phyloP scores from a whole-genome alignment of 2,888 invertebrate genomes.

The Synergus umbraculus region DNA sequence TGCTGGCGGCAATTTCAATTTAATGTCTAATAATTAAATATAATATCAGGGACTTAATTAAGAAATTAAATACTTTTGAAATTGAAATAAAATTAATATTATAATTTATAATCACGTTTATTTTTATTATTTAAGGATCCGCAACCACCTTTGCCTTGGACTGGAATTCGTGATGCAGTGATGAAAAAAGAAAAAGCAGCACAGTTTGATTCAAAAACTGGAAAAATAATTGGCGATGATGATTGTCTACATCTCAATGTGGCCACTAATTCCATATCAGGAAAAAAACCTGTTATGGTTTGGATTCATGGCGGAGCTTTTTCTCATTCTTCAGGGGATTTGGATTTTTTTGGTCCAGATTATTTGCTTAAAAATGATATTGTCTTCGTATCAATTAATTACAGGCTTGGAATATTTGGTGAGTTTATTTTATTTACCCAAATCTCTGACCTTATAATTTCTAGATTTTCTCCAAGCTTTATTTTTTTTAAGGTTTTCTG shows the following conservation, averaged over 20 bases:
- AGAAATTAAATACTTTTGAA: too few species aligned
- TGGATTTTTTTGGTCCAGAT: slow-evolving; percentile 54
- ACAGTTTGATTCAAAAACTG: neutral
- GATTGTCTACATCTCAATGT: slow-evolving; percentile 63
- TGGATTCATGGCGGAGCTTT: slow-evolving; percentile 65
- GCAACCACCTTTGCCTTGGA: slow-evolving; percentile 54
- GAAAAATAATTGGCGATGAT: slow-evolving; percentile 51
- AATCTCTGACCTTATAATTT: neutral
- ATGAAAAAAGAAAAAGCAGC: slow-evolving; percentile 60
- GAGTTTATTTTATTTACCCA: slow-evolving; percentile 1
- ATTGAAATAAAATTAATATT: too few species aligned
- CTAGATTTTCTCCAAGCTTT: neutral
- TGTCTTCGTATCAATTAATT: slow-evolving; percentile 57
- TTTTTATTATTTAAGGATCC: slow-evolving; percentile 56
- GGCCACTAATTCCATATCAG: slow-evolving; percentile 52
- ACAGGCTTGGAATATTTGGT: slow-evolving; percentile 60
- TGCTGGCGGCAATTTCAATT: too few species aligned
- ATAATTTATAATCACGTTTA: too few species aligned
- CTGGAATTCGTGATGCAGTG: slow-evolving; percentile 61
- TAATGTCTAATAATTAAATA: too few species aligned
- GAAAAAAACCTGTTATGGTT: slow-evolving; percentile 59
- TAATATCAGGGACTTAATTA: too few species aligned
- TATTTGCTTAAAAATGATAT: slow-evolving; percentile 59
- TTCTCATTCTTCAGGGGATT: slow-evolving; percentile 49
- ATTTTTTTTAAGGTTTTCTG: slow-evolving; percentile 61